These are phyloP conservation scores for Atractosteus spatula DNA, from an alignment of 2,113 vertebrate species.

Conservation along the genomic window DNA sequence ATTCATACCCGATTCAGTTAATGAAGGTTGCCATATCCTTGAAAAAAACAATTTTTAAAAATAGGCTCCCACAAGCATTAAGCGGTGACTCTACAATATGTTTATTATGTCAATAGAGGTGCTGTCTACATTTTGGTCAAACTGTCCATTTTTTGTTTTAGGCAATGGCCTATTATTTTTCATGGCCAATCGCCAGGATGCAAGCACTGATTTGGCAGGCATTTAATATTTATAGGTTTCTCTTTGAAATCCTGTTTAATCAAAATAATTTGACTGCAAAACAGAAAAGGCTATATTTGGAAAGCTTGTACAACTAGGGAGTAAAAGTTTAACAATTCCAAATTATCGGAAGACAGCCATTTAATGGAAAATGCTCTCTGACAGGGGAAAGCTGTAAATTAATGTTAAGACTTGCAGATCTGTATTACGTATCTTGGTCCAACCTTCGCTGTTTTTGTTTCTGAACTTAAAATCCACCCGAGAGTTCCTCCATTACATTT, in stretches of 20 bases:
- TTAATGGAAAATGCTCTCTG: constrained; percentile 14
- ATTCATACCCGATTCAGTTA: no score
- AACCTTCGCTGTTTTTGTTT: constrained; percentile 2
- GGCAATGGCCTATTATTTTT: constrained; percentile 6
- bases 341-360: constrained; percentile 9
- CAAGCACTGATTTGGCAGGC: constrained; percentile 11
- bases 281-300: constrained; percentile 15
- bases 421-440: constrained; percentile 21
- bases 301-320: constrained; percentile 8
- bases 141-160: not conserved
- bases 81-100: no score
- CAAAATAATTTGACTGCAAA: constrained; percentile 7
- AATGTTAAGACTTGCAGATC: constrained; percentile 11
- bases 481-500: not conserved
- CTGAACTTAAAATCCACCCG: constrained; percentile 2
- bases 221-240: constrained; percentile 16
- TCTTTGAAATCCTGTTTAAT: constrained; percentile 26
- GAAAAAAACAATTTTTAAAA: no score
- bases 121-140: not conserved
- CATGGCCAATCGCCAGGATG: constrained; percentile 20
- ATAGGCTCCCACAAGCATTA: no score
- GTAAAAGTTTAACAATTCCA: constrained; percentile 17
- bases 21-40: no score
- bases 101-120: not conserved
- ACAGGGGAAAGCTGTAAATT: constrained; percentile 16